phyloP scores from a whole-genome alignment of 2,797 vertebrate species.

The Erpetoichthys calabaricus region DNA sequence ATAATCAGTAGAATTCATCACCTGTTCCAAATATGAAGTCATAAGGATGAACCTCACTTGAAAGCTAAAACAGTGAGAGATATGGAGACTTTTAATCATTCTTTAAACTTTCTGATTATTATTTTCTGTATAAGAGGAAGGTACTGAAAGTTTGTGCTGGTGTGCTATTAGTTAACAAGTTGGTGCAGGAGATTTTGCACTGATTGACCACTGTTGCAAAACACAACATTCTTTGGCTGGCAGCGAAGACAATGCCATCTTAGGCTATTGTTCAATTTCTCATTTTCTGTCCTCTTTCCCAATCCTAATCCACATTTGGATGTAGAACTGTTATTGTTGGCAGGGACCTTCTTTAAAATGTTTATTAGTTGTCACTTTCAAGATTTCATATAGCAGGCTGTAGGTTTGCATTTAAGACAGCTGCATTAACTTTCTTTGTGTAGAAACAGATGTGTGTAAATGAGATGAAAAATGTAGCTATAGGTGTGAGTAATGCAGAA shows the following conservation, averaged over 20 bases:
- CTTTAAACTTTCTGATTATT: no score
- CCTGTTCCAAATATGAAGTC: no score
- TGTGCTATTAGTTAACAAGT: no score
- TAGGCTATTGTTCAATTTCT: conserved; percentile 54
- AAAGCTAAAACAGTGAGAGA: no score
- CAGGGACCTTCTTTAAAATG: conserved; percentile 29
- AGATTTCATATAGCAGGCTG: conserved; percentile 32
- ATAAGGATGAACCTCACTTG: no score
- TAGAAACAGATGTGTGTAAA: conserved; percentile 7
- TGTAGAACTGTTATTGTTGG: conserved; percentile 40
- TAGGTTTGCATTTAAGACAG: conserved; percentile 29
- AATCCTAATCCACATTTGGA: conserved; percentile 31
- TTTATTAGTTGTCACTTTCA: conserved; percentile 53
- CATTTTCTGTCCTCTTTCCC: conserved; percentile 42
- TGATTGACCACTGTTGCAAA: conserved; percentile 10
- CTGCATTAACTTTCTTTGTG: conserved; percentile 37
- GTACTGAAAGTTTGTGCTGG: no score
- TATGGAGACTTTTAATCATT: no score
- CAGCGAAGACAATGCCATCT: conserved; percentile 37
- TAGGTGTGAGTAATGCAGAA: conserved; percentile 13
- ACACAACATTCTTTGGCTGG: conserved; percentile 19
- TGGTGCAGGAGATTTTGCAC: no score
- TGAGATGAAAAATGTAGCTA: conserved; percentile 8
- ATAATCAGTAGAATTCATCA: no score
- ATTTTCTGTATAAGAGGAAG: no score